A percentile compares a stretch with the other conserved stretches of the same genome.
Conservation (phyloP, 2,888 invertebrate species). For the Alloplasta piceator region DNA sequence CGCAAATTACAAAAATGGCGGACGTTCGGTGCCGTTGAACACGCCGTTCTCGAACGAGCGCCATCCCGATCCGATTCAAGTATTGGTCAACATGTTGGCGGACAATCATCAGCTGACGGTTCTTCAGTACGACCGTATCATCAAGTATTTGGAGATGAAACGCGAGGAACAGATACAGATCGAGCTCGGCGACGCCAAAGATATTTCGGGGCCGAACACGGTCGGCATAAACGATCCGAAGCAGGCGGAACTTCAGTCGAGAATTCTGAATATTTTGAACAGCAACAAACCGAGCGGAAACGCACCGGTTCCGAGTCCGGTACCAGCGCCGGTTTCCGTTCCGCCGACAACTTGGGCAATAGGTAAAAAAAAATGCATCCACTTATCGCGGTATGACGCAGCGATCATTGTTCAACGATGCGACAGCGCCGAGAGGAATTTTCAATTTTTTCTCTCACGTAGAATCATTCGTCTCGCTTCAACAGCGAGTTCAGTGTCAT, state of each 20-base stretch:
- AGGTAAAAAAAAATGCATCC: constrained; percentile 74
- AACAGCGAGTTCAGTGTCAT: too few relatives aligned
- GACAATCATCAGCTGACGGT: constrained; percentile 92
- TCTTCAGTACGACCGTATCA: constrained; percentile 91
- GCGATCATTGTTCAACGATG: too few relatives aligned
- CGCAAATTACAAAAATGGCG: constrained; percentile 85
- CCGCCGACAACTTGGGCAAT: constrained; percentile 76
- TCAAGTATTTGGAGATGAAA: constrained; percentile 89
- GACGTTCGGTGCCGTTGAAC: constrained; percentile 85
- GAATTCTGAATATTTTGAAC: constrained; percentile 91
- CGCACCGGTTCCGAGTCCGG: constrained; percentile 78
- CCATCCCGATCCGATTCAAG: constrained; percentile 82
- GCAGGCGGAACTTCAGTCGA: constrained; percentile 89
- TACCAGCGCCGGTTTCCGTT: constrained; percentile 79
- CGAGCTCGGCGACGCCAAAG: constrained; percentile 89
- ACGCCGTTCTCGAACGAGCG: constrained; percentile 84
- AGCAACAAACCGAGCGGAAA: constrained; percentile 83
- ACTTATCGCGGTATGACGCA: not conserved
- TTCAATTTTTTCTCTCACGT: too few relatives aligned
- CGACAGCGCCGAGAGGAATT: too few relatives aligned
- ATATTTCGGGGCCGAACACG: constrained; percentile 82
- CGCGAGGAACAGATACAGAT: constrained; percentile 90
- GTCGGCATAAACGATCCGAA: constrained; percentile 84
- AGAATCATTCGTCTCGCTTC: too few relatives aligned
- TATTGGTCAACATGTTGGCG: constrained; percentile 89